phyloP scores from a whole-genome alignment of 2,888 invertebrate genomes.

The Limnephilus auricula region DNA sequence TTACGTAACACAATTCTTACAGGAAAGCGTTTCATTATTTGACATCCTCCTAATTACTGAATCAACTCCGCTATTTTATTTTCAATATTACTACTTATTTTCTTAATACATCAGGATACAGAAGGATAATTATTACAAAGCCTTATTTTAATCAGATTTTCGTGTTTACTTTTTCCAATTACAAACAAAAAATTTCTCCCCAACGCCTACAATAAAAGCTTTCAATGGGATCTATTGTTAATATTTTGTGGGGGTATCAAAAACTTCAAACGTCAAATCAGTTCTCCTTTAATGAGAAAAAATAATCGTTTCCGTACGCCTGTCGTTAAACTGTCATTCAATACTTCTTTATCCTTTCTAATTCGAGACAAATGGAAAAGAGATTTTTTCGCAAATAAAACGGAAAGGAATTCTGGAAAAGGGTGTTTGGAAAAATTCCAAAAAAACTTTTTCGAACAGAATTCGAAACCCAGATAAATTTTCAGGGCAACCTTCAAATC shows the following conservation, averaged over 20 bases:
- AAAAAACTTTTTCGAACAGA: not conserved
- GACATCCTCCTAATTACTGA: too few relatives aligned
- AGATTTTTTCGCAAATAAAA: too few relatives aligned
- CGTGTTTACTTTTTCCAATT: not conserved
- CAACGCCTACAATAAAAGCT: not conserved
- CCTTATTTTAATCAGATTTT: not conserved
- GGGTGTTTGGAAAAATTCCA: not conserved
- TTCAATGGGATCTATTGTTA: not conserved
- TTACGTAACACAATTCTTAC: too few relatives aligned
- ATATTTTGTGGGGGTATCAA: too few relatives aligned
- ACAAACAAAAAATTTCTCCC: not conserved
- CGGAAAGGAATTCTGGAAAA: not conserved
- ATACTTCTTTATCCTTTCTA: not conserved
- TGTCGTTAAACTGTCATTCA: not conserved
- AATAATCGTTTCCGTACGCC: not conserved
- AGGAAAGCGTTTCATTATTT: too few relatives aligned
- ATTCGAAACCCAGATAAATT: not conserved
- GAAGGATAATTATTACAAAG: not conserved
- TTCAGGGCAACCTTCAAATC: not conserved
- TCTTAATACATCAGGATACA: not conserved
- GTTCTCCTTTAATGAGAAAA: not conserved
- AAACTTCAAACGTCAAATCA: not conserved
- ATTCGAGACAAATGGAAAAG: not conserved
- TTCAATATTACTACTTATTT: too few relatives aligned
- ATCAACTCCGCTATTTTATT: too few relatives aligned